phyloP scores from a whole-genome alignment of 1,140 invertebrate species.

The Orchestia grillus region DNA sequence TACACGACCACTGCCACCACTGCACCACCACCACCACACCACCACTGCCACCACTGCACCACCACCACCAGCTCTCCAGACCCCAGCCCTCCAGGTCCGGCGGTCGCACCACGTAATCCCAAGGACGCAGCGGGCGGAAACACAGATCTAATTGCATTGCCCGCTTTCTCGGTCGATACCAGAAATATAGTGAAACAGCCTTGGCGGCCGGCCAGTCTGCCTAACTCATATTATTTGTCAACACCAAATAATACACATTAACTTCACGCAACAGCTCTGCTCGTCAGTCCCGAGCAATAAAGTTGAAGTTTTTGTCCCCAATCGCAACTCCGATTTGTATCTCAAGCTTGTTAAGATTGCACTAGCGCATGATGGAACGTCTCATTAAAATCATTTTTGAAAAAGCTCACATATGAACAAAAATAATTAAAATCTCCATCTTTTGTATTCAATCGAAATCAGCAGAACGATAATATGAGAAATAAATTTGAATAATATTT shows the following conservation, averaged over 20 bases:
- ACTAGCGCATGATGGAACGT: background rate
- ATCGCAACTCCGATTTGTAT: no score
- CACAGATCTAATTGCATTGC: constrained; percentile 33
- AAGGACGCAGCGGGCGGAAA: constrained; percentile 18
- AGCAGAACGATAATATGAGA: no score
- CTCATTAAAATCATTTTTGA: no score
- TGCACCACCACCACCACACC: background rate
- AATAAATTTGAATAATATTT: no score
- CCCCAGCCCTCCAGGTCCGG: background rate
- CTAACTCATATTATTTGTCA: background rate
- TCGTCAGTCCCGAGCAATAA: no score
- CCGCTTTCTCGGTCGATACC: background rate
- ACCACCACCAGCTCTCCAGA: background rate
- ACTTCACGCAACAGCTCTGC: no score
- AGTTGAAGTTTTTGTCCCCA: no score
- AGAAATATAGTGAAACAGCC: constrained; percentile 37
- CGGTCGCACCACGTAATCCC: background rate
- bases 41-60: background rate
- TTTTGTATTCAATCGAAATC: no score
- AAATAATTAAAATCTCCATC: no score
- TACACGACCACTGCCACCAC: no score
- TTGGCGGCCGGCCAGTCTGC: background rate
- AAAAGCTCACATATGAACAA: no score
- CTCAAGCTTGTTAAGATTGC: background rate
- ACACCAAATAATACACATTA: no score